Percentiles rank a stretch among this genome's conserved stretches.
Conservation (phyloP, 2,888 invertebrate species). For the Eumacrocentrus americanus region DNA sequence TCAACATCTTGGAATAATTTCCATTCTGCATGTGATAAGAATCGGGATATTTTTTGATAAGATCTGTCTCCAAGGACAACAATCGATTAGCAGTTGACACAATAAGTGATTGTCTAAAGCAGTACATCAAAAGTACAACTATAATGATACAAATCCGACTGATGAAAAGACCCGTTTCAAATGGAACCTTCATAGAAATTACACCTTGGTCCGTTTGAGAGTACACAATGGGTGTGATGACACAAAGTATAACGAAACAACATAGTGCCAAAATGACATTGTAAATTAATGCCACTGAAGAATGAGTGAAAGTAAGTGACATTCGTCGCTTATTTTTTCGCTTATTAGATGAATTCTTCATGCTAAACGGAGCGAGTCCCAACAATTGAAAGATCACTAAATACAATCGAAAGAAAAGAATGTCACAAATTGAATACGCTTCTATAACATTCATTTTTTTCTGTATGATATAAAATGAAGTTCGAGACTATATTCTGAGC, state of each 20-base stretch:
- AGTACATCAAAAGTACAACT: background rate
- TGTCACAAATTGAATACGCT: too few relatives aligned
- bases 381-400: background rate
- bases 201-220: background rate
- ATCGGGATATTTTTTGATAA: background rate
- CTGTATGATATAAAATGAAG: background rate
- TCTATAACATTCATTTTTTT: too few relatives aligned
- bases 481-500: background rate
- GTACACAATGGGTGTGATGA: background rate
- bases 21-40: too few relatives aligned
- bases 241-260: background rate
- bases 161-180: background rate
- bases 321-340: background rate
- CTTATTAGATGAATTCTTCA: background rate
- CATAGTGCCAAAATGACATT: background rate
- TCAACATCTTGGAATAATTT: background rate
- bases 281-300: background rate
- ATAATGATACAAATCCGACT: background rate
- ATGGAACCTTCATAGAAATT: background rate
- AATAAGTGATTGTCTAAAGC: background rate
- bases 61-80: background rate
- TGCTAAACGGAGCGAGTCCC: background rate
- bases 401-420: background rate
- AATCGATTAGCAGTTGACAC: background rate
- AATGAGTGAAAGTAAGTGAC: background rate